Evolutionary conservation across 1,140 invertebrate species (phyloP).

Genomic region (Aphelenchoides fujianensis): DNA sequence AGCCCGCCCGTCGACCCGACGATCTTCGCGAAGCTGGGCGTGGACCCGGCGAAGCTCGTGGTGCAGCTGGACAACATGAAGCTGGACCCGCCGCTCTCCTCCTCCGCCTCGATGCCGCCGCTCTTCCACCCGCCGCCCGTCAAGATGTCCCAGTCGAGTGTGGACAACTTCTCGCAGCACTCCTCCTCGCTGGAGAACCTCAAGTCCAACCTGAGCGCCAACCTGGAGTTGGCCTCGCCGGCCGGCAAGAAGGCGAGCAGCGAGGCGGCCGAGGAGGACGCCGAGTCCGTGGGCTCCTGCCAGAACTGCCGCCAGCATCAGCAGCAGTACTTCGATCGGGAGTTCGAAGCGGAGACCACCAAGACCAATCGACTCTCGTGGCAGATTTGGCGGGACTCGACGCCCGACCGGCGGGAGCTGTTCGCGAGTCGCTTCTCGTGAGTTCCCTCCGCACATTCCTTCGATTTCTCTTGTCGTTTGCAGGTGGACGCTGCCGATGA

Average conservation of each 20-base stretch:
- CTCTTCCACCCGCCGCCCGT: background rate
- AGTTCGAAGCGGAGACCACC: background rate
- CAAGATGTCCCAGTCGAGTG: constrained; percentile 15
- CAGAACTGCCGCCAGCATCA: constrained; percentile 30
- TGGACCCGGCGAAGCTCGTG: background rate
- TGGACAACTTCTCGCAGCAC: constrained; percentile 3
- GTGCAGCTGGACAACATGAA: background rate
- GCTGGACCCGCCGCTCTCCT: background rate
- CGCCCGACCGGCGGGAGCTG: constrained; percentile 36
- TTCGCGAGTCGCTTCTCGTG: too few species aligned
- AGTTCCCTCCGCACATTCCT: too few species aligned
- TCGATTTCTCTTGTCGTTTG: constrained; percentile 4
- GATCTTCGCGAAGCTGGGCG: background rate
- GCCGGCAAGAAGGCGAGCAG: constrained; percentile 17
- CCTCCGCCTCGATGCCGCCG: background rate
- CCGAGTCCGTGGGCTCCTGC: constrained; percentile 22
- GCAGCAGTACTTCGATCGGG: constrained; percentile 19
- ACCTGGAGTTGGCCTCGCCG: background rate
- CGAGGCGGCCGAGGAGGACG: constrained; percentile 11
- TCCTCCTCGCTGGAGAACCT: background rate
- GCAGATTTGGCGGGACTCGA: constrained; percentile 44
- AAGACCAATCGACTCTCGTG: constrained; percentile 43
- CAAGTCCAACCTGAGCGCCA: constrained; percentile 10
- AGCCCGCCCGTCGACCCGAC: background rate
- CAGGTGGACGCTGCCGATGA: constrained; percentile 15